Conservation (phyloP, 2,797 vertebrate species). For the Alouatta caraya region DNA sequence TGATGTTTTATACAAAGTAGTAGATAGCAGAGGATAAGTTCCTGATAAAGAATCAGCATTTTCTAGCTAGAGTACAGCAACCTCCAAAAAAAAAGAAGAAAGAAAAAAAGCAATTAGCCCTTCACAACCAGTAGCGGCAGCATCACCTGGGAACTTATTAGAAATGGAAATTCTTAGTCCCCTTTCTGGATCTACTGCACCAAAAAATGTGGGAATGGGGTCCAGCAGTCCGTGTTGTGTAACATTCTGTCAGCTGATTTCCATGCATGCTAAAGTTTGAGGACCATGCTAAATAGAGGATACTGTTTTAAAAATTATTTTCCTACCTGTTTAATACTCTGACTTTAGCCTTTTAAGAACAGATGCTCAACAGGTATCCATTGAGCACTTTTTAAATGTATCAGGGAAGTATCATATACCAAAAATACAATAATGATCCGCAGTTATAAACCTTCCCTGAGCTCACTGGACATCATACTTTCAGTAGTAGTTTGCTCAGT, state of each 20-base stretch:
- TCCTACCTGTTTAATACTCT: not conserved
- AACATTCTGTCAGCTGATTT: not conserved
- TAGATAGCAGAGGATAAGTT: not conserved
- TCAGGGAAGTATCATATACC: not conserved
- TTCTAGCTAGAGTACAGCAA: not conserved
- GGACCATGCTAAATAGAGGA: not conserved
- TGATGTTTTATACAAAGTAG: not conserved
- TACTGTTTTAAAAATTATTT: not conserved
- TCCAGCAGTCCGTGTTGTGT: not conserved
- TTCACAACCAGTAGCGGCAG: not conserved
- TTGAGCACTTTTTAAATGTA: not conserved
- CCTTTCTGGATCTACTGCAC: not conserved
- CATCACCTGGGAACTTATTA: not conserved
- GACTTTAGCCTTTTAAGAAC: not conserved
- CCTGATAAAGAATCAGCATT: not conserved
- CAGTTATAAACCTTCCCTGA: not conserved
- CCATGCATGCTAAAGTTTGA: too few relatives aligned
- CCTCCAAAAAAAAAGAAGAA: not conserved
- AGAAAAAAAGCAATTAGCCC: not conserved
- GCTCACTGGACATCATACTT: not conserved
- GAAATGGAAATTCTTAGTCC: not conserved
- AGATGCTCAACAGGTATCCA: not conserved
- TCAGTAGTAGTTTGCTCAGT: too few relatives aligned
- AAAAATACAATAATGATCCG: not conserved
- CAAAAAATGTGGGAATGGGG: not conserved